Evolutionary conservation across 2,113 vertebrate genomes (phyloP).

Genomic region (Brienomyrus longianalis): DNA sequence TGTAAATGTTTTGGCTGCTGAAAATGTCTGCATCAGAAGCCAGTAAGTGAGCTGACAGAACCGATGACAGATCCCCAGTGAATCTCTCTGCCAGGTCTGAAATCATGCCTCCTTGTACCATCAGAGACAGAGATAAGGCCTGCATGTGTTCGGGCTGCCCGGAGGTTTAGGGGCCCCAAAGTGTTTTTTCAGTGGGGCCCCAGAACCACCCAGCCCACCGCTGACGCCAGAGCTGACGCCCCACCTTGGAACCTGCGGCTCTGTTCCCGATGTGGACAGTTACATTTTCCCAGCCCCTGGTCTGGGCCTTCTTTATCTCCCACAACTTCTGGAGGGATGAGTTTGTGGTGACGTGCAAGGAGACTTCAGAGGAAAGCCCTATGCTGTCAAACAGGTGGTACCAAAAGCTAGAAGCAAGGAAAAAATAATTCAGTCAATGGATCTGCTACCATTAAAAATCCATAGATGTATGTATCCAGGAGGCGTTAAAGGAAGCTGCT

Average conservation of each 20-base stretch:
- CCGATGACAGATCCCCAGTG: background rate
- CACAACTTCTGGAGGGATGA: slow-evolving; percentile 1
- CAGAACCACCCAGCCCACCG: background rate
- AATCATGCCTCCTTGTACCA: background rate
- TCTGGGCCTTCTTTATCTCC: slow-evolving; percentile 25
- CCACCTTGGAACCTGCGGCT: slow-evolving; percentile 54
- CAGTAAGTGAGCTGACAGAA: background rate
- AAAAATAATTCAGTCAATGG: background rate
- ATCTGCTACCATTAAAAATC: background rate
- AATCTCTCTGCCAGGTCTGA: background rate
- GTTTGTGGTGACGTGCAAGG: slow-evolving; percentile 36
- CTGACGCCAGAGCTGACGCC: background rate
- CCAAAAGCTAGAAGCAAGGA: slow-evolving; percentile 59
- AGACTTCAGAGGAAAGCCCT: background rate
- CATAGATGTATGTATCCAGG: background rate
- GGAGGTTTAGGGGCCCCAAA: background rate
- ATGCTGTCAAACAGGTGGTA: slow-evolving; percentile 40
- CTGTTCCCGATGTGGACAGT: slow-evolving; percentile 52
- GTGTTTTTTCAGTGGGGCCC: background rate
- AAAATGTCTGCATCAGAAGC: background rate
- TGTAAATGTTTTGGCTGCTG: background rate
- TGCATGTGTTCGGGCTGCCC: background rate
- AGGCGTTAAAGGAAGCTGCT: background rate
- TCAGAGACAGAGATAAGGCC: background rate
- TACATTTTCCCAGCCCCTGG: slow-evolving; percentile 49